Percentiles rank a stretch among this genome's conserved stretches.
Conservation (phyloP, 2,888 invertebrate species). For the Girardia tigrina region DNA sequence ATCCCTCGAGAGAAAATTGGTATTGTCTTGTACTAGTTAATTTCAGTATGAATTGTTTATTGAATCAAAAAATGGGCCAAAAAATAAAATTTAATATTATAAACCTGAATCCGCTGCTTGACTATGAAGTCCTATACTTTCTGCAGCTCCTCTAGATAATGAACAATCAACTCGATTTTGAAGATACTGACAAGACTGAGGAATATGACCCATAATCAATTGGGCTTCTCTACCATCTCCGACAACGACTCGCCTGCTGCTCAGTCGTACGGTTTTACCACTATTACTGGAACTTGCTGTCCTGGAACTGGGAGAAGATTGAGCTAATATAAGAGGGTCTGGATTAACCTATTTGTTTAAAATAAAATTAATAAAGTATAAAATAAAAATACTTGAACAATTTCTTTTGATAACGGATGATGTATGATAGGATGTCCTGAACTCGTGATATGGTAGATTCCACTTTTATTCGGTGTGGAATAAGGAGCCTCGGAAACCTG, state of each 20-base stretch:
- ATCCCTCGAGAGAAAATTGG: no score
- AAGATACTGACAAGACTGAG: conserved; percentile 12
- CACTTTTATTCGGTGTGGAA: background rate
- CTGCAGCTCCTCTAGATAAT: conserved; percentile 21
- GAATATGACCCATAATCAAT: conserved; percentile 21
- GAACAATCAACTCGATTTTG: conserved; percentile 29
- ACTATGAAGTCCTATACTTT: conserved; percentile 25
- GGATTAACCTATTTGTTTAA: conserved; percentile 14
- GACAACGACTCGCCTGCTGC: conserved; percentile 24
- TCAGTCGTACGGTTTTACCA: conserved; percentile 16
- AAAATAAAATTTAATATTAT: no score
- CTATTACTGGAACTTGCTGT: conserved; percentile 25
- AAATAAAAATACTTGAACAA: no score
- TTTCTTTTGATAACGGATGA: conserved; percentile 12
- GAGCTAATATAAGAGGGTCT: conserved; percentile 25
- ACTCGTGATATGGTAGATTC: conserved; percentile 1
- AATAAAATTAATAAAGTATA: no score
- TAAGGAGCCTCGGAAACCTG: background rate
- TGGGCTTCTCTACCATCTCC: conserved; percentile 15
- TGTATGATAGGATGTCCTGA: background rate
- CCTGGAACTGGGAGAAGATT: conserved; percentile 30
- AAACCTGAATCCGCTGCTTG: conserved; percentile 34
- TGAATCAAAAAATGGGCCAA: no score
- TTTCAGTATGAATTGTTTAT: no score
- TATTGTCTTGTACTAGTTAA: no score